Evolutionary conservation across 2,888 invertebrate genomes (phyloP), one percentile per base, ranked within the genome.

Genomic region (Morpho helenor): DNA sequence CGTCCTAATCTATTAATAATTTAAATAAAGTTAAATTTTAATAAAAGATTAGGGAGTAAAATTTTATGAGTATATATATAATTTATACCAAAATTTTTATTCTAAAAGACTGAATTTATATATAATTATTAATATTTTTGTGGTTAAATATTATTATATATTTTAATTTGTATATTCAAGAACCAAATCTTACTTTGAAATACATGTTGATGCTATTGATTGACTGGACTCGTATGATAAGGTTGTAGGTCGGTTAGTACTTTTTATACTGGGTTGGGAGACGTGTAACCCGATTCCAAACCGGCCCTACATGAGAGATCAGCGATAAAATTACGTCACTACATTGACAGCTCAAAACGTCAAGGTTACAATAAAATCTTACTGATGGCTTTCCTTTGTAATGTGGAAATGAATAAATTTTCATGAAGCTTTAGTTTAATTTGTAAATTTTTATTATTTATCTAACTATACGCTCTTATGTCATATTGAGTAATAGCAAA

Each of bases 271-370:
- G 73, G 68, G 73, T 74, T 79, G 74, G 79, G 70, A 63, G 68
- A 66, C 72, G 69, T 78, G 88, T 80, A 79, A 87, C 75, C 78
- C 76, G 82, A 81, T 74, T 67, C 72, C 68, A 75, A 87, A 89
- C 89, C 88, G 87, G 87, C 83, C 72, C 71, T 68, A 77, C 80
- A 84, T 73, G 73, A 75, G 86, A 88, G 78, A 82, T 85, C 79
- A 72, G 80, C 83, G 84, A 83, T 82, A 81, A 76, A 74, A 60
- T 87, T 87, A 88, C 87, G 80, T 85, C 84, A 88, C 68, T 70
- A 66, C 73, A 73, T 69, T 71, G 74, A 76, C 72, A 74, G 75
- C 60, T 62, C 53, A 62, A 56, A 51, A 22, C 61, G 72, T 80
- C 87, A 89, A 89, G 88, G 89, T 84, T 83, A 81, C 53, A 64